Conservation (phyloP, 1,140 invertebrate genomes). For the Artemia franciscana region DNA sequence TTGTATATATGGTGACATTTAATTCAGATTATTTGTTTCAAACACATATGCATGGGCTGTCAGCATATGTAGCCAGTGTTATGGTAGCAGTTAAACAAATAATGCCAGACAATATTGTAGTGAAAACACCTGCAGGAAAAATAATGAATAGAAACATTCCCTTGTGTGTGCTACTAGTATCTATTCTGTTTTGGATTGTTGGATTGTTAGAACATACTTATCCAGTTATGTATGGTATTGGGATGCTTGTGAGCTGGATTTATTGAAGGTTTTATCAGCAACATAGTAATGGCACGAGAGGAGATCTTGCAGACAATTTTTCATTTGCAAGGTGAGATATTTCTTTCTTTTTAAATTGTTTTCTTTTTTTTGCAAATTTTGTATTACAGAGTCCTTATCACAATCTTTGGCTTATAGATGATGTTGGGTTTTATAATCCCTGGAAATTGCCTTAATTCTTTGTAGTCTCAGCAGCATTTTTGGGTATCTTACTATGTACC, state of each 20-base stretch:
- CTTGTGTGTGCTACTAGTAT: constrained; percentile 46
- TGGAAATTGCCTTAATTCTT: no score
- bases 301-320: constrained; percentile 87
- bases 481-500: no score
- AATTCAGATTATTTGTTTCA: constrained; percentile 66
- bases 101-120: constrained; percentile 80
- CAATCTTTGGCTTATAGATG: no score
- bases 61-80: constrained; percentile 69
- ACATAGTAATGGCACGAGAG: constrained; percentile 71
- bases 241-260: constrained; percentile 78
- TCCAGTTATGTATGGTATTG: constrained; percentile 78
- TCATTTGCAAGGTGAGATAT: constrained; percentile 72
- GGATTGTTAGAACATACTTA: constrained; percentile 72
- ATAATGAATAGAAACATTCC: constrained; percentile 63
- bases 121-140: constrained; percentile 72
- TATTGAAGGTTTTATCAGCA: constrained; percentile 88
- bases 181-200: constrained; percentile 51
- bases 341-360: not conserved
- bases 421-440: no score
- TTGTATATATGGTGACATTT: constrained; percentile 63
- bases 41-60: constrained; percentile 73
- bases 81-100: constrained; percentile 88
- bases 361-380: no score
- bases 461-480: no score
- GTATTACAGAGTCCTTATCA: no score